Evolutionary conservation across 2,797 vertebrate genomes (phyloP).

Genomic region (Staurois parvus): DNA sequence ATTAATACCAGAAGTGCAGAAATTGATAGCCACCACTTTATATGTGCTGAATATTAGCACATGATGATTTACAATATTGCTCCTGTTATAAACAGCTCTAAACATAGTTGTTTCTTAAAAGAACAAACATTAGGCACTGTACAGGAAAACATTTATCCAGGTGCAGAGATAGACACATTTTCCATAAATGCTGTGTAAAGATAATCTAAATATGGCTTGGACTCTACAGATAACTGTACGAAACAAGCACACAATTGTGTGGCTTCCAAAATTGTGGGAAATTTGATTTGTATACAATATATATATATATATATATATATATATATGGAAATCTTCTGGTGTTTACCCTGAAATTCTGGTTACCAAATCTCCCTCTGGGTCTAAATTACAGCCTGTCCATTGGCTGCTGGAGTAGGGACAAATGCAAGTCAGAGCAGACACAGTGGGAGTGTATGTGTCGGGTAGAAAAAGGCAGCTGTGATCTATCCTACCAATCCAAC

Average conservation of each 20-base stretch:
- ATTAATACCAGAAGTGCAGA: neutral
- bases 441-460: too few relatives aligned
- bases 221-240: neutral
- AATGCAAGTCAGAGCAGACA: too few relatives aligned
- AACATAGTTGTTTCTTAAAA: neutral
- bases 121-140: neutral
- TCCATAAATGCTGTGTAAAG: neutral
- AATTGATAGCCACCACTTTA: neutral
- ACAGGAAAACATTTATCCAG: neutral
- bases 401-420: too few relatives aligned
- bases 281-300: too few relatives aligned
- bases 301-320: too few relatives aligned
- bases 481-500: too few relatives aligned
- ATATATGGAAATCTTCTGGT: too few relatives aligned
- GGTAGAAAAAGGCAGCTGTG: too few relatives aligned
- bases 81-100: neutral
- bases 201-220: neutral
- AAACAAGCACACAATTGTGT: neutral
- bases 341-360: too few relatives aligned
- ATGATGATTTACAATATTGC: neutral
- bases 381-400: too few relatives aligned
- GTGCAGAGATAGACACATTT: neutral
- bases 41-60: neutral
- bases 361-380: too few relatives aligned
- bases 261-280: too few relatives aligned